A percentile compares a stretch with the other conserved stretches of the same genome.
These are phyloP conservation scores for Asarcornis scutulata DNA, from an alignment of 2,113 vertebrate genomes.

Conservation along the genomic window DNA sequence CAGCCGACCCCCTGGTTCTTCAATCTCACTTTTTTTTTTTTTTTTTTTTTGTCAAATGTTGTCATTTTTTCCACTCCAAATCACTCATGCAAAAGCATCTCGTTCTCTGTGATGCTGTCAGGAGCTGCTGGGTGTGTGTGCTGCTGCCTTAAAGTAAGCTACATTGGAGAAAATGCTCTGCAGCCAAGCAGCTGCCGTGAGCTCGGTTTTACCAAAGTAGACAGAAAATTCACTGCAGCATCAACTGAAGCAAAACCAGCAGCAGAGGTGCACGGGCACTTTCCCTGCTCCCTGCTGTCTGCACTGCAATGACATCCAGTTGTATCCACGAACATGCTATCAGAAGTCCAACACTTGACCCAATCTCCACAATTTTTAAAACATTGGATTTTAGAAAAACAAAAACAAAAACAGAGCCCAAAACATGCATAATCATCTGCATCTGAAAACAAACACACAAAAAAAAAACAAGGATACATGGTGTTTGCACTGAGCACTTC, in stretches of 20 bases:
- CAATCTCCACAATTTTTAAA: neutral
- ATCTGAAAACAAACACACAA: constrained; percentile 5
- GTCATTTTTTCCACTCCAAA: constrained; percentile 47
- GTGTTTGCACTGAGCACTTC: neutral
- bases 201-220: neutral
- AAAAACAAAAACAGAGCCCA: neutral
- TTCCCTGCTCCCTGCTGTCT: neutral
- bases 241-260: neutral
- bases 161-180: neutral
- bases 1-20: neutral
- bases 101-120: neutral
- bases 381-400: neutral
- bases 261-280: neutral
- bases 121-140: neutral
- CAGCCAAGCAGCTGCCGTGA: neutral
- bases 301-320: neutral
- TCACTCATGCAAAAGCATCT: constrained; percentile 6
- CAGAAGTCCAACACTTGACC: neutral
- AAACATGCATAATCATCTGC: neutral
- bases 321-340: neutral
- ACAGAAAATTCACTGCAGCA: neutral
- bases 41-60: neutral
- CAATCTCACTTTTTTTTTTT: neutral
- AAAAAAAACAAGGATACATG: neutral
- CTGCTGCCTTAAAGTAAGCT: neutral